Evolutionary conservation across 2,888 invertebrate species (phyloP).

Genomic region (Acrobeloides nanus): DNA sequence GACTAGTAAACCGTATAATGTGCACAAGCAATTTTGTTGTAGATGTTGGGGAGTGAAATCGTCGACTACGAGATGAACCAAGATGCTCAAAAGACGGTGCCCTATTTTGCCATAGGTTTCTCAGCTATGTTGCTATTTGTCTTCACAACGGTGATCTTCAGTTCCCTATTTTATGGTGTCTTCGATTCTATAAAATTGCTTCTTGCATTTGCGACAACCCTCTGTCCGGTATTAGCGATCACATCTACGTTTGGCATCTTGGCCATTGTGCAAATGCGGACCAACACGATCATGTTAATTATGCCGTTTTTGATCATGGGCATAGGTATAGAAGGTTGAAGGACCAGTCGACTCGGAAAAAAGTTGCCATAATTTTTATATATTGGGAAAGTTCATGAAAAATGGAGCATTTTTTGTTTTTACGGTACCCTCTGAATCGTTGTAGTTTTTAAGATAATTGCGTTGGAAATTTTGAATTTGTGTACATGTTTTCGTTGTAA

Average conservation of each 20-base stretch:
- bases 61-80: constrained; percentile 52
- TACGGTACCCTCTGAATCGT: too few relatives aligned
- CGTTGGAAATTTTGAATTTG: too few relatives aligned
- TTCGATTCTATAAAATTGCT: constrained; percentile 23
- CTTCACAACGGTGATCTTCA: constrained; percentile 24
- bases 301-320: constrained; percentile 53
- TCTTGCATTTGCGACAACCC: constrained; percentile 33
- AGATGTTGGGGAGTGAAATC: constrained; percentile 48
- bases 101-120: constrained; percentile 44
- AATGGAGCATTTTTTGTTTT: too few relatives aligned
- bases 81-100: constrained; percentile 43
- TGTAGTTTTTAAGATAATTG: too few relatives aligned
- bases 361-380: too few relatives aligned
- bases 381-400: too few relatives aligned
- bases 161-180: constrained; percentile 26
- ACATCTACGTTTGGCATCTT: constrained; percentile 42
- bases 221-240: constrained; percentile 46
- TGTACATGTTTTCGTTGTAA: too few relatives aligned
- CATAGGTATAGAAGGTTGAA: constrained; percentile 41
- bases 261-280: constrained; percentile 36
- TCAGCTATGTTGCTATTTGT: too few relatives aligned
- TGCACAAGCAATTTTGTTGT: too few relatives aligned
- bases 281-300: constrained; percentile 47
- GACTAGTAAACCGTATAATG: constrained; percentile 38
- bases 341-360: too few relatives aligned